Base-by-base conservation (phyloP, 2,113 vertebrate species). In the Sander vitreus region DNA sequence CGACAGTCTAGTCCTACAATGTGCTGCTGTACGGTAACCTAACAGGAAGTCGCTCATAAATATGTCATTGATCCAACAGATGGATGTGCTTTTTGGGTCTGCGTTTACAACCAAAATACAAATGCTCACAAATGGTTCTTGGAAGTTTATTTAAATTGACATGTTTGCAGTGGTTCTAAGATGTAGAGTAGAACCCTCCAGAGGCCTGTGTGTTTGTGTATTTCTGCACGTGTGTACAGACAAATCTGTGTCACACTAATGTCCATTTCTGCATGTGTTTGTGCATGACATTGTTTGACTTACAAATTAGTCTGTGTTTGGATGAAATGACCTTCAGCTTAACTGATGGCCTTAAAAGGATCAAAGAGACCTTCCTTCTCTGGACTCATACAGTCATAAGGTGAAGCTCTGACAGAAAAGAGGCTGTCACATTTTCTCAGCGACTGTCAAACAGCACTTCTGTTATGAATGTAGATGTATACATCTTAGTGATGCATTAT, bases 91-190 rank as follows among this genome's bases (percentile, higher is more conserved):
- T 75, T 68, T 39, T 21, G 68, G 30, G 36, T 64, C 82, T 78
- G 48, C 6, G 64, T 81, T 85, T 74, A 74, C 63, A 84, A 60
- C 57, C 36, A 33, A 74, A 74, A 73, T 65, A 84, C 80, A 67
- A 81, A 80, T 58, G 70, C 47, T 76, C 68, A 81, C 76, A 85
- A 88, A 87, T 83, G 70, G 71, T 30, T 81, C 58, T 66, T 47
- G 73, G 73, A 58, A 87, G 91, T 92, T 93, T 91, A 86, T 92
- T 90, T 85, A 74, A 93, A 81, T 64, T 21, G 77, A 85, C 85
- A 51, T 87, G 87, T 84, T 86, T 88, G 53, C 63, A 62, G 71
- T 43, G 43, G 67, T 80, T 54, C 47, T 62, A 64, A 71, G 80
- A 80, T n/a, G 47, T 33, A 84, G 63, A 77, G 60, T 55, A 8